These are phyloP conservation scores for Ctenopoma kingsleyae DNA, from an alignment of 2,797 vertebrate genomes.

Conservation along the genomic window DNA sequence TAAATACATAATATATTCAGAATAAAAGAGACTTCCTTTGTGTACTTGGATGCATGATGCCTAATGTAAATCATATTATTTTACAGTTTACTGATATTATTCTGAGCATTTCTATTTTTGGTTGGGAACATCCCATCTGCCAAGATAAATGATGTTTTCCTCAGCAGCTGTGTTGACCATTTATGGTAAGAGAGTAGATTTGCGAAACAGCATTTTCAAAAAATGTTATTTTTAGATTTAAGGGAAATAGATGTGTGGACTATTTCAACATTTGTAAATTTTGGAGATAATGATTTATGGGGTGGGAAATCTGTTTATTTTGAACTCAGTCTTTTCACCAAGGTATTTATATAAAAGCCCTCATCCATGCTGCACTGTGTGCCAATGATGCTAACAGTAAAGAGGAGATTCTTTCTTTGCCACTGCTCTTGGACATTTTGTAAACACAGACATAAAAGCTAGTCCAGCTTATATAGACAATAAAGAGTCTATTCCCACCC, in stretches of 20 bases:
- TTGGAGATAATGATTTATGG: not conserved
- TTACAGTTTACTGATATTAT: not conserved
- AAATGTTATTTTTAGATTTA: constrained; percentile 45
- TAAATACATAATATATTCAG: not conserved
- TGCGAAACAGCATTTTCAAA: constrained; percentile 37
- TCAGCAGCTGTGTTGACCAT: constrained; percentile 36
- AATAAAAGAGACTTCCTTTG: not conserved
- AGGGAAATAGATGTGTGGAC: constrained; percentile 32
- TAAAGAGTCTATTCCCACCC: constrained; percentile 74
- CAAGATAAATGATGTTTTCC: constrained; percentile 13
- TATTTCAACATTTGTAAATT: not conserved
- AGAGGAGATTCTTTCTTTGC: constrained; percentile 58
- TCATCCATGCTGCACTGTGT: constrained; percentile 33
- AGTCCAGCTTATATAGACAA: constrained; percentile 70
- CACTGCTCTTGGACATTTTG: constrained; percentile 64
- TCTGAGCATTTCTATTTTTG: not conserved
- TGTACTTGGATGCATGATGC: not conserved
- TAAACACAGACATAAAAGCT: constrained; percentile 77
- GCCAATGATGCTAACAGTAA: constrained; percentile 42
- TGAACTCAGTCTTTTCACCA: constrained; percentile 33
- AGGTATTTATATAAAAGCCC: constrained; percentile 64
- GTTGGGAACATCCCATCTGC: constrained; percentile 9
- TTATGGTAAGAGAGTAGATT: constrained; percentile 23
- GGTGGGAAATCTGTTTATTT: constrained; percentile 12
- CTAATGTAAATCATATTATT: not conserved